Evolutionary conservation across 2,797 vertebrate species (phyloP).

Genomic region (Buphagus erythrorhynchus): DNA sequence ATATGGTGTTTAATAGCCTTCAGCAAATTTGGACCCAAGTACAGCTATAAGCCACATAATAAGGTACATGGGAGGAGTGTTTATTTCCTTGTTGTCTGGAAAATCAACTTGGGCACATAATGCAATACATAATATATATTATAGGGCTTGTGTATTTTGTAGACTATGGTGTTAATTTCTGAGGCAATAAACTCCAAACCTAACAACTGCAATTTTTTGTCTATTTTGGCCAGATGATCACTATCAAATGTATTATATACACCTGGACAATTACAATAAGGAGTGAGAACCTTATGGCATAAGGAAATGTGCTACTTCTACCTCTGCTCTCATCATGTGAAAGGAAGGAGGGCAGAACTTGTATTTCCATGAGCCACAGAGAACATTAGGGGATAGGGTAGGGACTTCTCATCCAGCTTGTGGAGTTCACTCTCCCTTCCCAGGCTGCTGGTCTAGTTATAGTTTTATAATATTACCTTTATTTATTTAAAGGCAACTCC

Average conservation of each 20-base stretch:
- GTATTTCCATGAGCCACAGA: neutral
- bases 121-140: neutral
- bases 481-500: neutral
- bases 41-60: neutral
- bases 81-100: neutral
- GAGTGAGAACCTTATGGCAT: neutral
- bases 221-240: neutral
- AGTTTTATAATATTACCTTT: neutral
- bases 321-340: neutral
- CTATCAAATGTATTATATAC: neutral
- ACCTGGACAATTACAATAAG: neutral
- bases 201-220: neutral
- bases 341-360: neutral
- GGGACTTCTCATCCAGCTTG: neutral
- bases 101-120: neutral
- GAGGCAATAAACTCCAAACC: neutral
- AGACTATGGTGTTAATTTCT: neutral
- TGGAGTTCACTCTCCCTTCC: neutral
- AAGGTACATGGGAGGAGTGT: neutral
- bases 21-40: neutral
- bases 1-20: neutral
- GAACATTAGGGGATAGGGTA: fast-evolving
- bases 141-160: neutral
- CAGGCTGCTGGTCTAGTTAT: neutral
- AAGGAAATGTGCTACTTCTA: neutral